Conservation (phyloP, 2,113 vertebrate species). For the Phalacrocorax aristotelis region DNA sequence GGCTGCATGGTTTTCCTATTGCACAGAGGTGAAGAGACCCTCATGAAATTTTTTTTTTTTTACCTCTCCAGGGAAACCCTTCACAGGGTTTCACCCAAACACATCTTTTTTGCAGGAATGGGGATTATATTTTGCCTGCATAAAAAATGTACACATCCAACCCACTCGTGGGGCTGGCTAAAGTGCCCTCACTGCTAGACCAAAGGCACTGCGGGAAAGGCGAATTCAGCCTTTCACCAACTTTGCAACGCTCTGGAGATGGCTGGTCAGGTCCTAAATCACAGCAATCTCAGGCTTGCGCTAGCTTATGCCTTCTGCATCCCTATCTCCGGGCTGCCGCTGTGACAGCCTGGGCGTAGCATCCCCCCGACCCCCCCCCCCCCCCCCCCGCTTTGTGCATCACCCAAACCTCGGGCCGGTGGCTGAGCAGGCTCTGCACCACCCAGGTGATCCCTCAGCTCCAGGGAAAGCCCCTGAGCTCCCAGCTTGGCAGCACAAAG, state of each 20-base stretch:
- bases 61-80: constrained; percentile 21
- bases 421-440: constrained; percentile 47
- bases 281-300: constrained; percentile 52
- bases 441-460: not conserved
- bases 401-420: not conserved
- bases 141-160: constrained; percentile 31
- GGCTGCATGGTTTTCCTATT: not conserved
- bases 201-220: constrained; percentile 55
- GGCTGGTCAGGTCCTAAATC: constrained; percentile 45
- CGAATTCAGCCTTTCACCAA: not conserved
- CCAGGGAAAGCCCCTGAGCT: not conserved
- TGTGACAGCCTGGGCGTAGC: not conserved
- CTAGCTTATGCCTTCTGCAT: not conserved
- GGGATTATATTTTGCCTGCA: constrained; percentile 60
- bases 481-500: not conserved
- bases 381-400: not conserved
- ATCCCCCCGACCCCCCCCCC: not conserved
- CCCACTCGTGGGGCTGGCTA: constrained; percentile 5
- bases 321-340: not conserved
- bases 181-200: constrained; percentile 59
- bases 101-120: constrained; percentile 34
- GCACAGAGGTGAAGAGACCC: constrained; percentile 12
- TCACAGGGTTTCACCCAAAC: not conserved
- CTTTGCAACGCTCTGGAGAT: not conserved
- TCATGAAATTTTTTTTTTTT: not conserved